These are phyloP conservation scores for Acanthopleura granulata DNA, from an alignment of 2,888 invertebrate species.

Conservation along the genomic window DNA sequence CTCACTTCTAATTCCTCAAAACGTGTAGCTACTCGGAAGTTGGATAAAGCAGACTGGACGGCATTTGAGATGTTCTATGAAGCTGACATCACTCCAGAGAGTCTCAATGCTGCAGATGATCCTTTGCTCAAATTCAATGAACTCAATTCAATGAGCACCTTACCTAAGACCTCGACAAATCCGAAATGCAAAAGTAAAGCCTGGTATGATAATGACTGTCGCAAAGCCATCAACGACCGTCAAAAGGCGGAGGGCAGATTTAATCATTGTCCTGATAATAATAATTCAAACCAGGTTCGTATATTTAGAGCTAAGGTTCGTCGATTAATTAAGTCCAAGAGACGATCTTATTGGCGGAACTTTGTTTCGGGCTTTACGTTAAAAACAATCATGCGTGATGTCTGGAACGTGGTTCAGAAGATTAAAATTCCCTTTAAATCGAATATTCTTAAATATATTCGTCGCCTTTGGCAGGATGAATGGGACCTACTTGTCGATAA, in stretches of 20 bases:
- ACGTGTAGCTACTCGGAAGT: not conserved
- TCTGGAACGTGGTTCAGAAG: not conserved
- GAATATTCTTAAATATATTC: no score
- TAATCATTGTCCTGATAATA: not conserved
- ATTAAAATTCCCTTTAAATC: no score
- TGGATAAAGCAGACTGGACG: not conserved
- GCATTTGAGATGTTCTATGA: not conserved
- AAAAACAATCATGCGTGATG: not conserved
- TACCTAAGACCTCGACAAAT: slow-evolving; percentile 9
- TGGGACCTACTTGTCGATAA: no score
- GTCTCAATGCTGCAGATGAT: no score
- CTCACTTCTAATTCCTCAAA: not conserved
- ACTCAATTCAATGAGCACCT: not conserved
- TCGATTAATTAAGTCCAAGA: not conserved
- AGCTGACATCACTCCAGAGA: not conserved
- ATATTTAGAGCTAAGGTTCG: not conserved
- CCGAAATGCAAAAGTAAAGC: not conserved
- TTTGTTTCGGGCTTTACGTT: not conserved
- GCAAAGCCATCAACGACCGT: not conserved
- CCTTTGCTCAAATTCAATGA: no score
- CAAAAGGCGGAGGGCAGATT: not conserved
- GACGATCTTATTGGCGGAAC: not conserved
- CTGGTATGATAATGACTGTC: not conserved
- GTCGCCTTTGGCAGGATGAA: no score
- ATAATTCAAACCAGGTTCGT: no score